Evolutionary conservation across 2,888 invertebrate genomes (phyloP), one percentile per base, ranked within the genome.

Genomic region (Deroplatys truncata): DNA sequence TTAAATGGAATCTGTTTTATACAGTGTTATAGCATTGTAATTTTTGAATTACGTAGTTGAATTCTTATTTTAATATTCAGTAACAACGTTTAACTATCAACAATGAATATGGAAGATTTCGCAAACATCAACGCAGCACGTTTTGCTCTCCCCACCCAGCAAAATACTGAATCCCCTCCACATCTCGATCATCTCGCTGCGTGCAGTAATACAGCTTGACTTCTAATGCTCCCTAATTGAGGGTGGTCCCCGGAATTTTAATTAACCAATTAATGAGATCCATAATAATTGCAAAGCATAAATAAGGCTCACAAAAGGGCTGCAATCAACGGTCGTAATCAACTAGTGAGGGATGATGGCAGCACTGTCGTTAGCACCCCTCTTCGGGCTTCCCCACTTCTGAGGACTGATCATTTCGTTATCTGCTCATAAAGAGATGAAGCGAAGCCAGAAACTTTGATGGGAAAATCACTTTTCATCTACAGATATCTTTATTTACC

Each of bases 201-300:
- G 56, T 25, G 16, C 56, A 20, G 56, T 72, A 72, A 72, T 72
- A 25, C 56, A 20, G 56, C 56, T 72, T 72, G 56, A 72, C 56
- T 72, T 20, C 84, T 84, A 84, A 29, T 31, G 31, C 84, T 20
- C 15, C 49, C 43, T 35, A 85, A 85, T 85, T 31, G 85, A 85
- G 35, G 35, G 8, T 85, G 10, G 43, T 2, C 49, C 8, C 49
- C 43, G 82, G 87, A 87, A 87, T 82, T 87, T 82, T 87, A 82
- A 87, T 87, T 87, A 87, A 87, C 87, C n/a, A 87, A 87, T 87
- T 82, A 82, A 82, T 29, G 82, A 87, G 82, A 35, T 16, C 25
- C 87, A 72, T 72, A 72, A 72, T 72, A 72, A 72, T 72, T 72
- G 56, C 56, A 72, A 72, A 4, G 56, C 56, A 72, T 72, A 72